Evolutionary conservation across 1,140 invertebrate genomes (phyloP), one percentile per base, ranked within the genome.

Genomic region (Megalopta genalis): DNA sequence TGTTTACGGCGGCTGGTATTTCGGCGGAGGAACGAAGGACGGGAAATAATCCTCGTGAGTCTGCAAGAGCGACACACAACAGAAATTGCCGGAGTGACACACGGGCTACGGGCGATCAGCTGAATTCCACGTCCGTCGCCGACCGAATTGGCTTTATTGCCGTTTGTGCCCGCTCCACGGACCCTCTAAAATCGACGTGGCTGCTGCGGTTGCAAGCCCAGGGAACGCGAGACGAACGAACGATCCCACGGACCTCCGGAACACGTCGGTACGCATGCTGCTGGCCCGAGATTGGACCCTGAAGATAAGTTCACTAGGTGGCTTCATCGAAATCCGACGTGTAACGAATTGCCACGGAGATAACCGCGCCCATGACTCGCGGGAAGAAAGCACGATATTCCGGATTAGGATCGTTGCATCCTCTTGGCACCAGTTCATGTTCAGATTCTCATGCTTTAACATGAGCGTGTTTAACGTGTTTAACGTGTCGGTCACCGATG

Each of bases 311-410:
- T 80, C 16, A 79, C 66, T 54, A 71, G 57, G 66, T 85, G 73
- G 71, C 72, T 86, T 86, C 84, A 81, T 84, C 84, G 80, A 84
- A 87, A 87, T 86, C 80, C 82, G 84, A 87, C 81, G 71, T 81
- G 66, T 78, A 82, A 86, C 80, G 86, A 86, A 86, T 87, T 87
- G 77, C 80, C 39, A 0, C 21, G 9, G 39, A 57, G 75, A 79
- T 82, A 77, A 77, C n/a, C 68, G 80, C 8, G 63, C 8, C 0
- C 14, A 4, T 21, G 62, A 1, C 14, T 16, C 14, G 10, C 46
- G 46, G 0, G 46, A 16, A 49, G 46, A 49, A 16, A 14, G 10
- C 10, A 16, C 8, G 46, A 16, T 49, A 49, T 16, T 49, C 46
- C 14, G 46, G 3, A 3, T 16, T 3, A 49, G 46, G 10, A 16